These are phyloP conservation scores for Aurelia coerulea DNA, from an alignment of 30 jellyfish, hydroid and myxozoan genomes.

Conservation along the genomic window DNA sequence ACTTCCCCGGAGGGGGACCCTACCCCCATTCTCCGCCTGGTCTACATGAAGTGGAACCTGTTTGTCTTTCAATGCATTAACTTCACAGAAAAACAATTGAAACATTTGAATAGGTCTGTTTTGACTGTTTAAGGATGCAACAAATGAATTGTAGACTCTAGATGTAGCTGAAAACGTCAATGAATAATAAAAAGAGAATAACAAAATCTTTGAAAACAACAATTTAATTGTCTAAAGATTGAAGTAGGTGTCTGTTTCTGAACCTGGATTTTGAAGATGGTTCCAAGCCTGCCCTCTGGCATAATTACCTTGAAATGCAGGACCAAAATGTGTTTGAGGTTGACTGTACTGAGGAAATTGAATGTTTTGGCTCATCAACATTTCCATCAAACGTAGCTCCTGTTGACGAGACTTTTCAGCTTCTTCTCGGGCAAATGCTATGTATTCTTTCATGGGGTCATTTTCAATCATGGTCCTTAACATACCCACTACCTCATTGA, in stretches of 20 bases:
- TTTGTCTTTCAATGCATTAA: no score
- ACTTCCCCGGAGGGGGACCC: no score
- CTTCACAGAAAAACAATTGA: no score
- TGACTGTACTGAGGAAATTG: no score
- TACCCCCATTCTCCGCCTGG: no score
- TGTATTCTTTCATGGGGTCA: slow-evolving; percentile 30
- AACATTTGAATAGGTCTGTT: no score
- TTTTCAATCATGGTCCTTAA: slow-evolving; percentile 25
- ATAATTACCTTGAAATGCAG: slow-evolving; percentile 1
- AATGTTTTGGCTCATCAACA: neutral
- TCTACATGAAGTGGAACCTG: no score
- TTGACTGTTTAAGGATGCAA: no score
- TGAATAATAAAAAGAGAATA: no score
- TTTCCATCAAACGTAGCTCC: slow-evolving; percentile 21
- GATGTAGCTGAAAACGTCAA: no score
- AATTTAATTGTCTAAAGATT: neutral
- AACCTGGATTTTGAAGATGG: slow-evolving; percentile 5
- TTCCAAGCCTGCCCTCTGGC: slow-evolving; percentile 17
- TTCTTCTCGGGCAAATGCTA: slow-evolving; percentile 58
- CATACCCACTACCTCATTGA: slow-evolving; percentile 36
- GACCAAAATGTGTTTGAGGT: neutral
- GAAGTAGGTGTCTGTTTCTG: slow-evolving; percentile 12
- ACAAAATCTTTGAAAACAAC: no score
- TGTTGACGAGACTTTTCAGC: slow-evolving; percentile 38
- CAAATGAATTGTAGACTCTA: no score